phyloP scores from a whole-genome alignment of 2,888 invertebrate genomes.

The Noctua fimbriata region DNA sequence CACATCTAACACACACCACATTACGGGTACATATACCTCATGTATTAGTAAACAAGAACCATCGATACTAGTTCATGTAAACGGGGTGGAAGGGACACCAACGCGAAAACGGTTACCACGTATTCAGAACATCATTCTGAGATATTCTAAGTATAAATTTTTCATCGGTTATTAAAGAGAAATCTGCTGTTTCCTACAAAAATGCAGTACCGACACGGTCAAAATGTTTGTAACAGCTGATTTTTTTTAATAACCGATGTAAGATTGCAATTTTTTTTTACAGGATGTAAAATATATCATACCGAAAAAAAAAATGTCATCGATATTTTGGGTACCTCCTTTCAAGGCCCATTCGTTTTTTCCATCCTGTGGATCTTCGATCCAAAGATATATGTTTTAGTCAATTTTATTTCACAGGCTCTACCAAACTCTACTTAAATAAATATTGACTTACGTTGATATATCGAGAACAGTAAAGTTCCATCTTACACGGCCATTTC shows the following conservation, averaged over 20 bases:
- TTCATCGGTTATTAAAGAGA: no score
- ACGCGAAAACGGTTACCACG: no score
- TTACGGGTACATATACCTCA: constrained; percentile 46
- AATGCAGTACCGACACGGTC: no score
- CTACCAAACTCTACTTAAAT: constrained; percentile 23
- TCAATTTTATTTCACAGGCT: constrained; percentile 35
- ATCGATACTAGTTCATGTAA: neutral
- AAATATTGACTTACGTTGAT: constrained; percentile 41
- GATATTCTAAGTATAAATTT: no score
- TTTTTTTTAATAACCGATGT: no score
- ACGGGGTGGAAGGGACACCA: neutral
- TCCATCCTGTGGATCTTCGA: neutral
- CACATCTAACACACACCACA: neutral
- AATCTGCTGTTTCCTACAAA: no score
- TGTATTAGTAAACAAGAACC: constrained; percentile 20
- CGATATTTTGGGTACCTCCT: neutral
- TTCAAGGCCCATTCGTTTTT: neutral
- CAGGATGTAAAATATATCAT: neutral
- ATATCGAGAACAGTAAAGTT: constrained; percentile 28
- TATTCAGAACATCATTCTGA: no score
- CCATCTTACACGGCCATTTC: constrained; percentile 27
- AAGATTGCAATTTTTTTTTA: no score
- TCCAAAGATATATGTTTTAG: constrained; percentile 25
- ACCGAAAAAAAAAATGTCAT: neutral
- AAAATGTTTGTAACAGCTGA: no score